Conservation (phyloP, 2,888 invertebrate species). For the Euplexia lucipara region DNA sequence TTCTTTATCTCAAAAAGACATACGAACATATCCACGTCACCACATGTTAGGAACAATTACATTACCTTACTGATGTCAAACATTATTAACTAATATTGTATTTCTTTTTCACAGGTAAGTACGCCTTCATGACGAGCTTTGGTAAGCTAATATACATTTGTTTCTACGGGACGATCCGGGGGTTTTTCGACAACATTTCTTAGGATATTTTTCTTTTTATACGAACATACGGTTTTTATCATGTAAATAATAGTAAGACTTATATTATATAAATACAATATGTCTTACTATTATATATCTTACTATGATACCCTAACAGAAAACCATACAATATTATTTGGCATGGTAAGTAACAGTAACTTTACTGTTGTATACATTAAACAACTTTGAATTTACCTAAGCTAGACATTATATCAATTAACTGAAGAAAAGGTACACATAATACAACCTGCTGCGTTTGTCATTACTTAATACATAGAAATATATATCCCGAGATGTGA, state of each 20-base stretch:
- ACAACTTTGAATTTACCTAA: too few species aligned
- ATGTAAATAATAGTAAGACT: too few species aligned
- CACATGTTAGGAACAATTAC: conserved; percentile 1
- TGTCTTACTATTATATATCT: too few species aligned
- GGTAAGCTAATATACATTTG: conserved; percentile 49
- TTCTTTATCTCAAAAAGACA: too few species aligned
- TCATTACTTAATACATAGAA: too few species aligned
- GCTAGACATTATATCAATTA: neutral
- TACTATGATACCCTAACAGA: too few species aligned
- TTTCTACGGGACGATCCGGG: conserved; percentile 21
- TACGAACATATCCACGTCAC: neutral
- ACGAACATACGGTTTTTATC: neutral
- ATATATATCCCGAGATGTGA: neutral
- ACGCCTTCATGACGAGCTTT: conserved; percentile 16
- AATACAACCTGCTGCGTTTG: too few species aligned
- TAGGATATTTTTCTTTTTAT: conserved; percentile 2
- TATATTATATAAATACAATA: too few species aligned
- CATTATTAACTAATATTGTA: conserved; percentile 30
- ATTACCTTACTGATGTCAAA: conserved; percentile 18
- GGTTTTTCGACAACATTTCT: conserved; percentile 19
- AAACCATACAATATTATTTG: too few species aligned
- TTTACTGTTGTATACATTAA: too few species aligned
- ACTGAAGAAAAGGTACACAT: neutral
- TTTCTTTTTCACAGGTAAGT: conserved; percentile 63
- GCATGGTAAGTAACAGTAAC: too few species aligned